These are phyloP conservation scores for Planiliza haematocheilus DNA, from an alignment of 2,113 vertebrate genomes.

Conservation along the genomic window DNA sequence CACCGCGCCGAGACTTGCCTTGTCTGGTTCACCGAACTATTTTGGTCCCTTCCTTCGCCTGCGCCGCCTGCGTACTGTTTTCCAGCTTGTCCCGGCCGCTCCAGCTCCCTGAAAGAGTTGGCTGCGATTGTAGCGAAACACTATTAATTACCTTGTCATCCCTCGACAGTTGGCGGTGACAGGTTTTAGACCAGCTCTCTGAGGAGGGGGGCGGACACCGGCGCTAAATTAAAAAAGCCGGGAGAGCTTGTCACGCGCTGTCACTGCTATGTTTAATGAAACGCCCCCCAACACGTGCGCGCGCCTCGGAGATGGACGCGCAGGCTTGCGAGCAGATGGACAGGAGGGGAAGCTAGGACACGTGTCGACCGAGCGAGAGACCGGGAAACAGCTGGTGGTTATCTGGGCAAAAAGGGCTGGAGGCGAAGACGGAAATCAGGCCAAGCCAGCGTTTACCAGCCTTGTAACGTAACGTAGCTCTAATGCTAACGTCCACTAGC, in stretches of 20 bases:
- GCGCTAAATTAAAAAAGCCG: slow-evolving; percentile 70
- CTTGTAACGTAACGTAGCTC: too few species aligned
- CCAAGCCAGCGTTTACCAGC: too few species aligned
- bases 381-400: slow-evolving; percentile 43
- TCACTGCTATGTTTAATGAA: slow-evolving; percentile 67
- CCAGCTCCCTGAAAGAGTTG: slow-evolving; percentile 52
- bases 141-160: slow-evolving; percentile 80
- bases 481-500: too few species aligned
- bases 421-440: slow-evolving; percentile 38
- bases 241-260: slow-evolving; percentile 65
- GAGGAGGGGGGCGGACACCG: slow-evolving; percentile 65
- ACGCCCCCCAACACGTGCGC: slow-evolving; percentile 16
- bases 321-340: slow-evolving; percentile 57
- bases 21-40: slow-evolving; percentile 29
- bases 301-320: slow-evolving; percentile 13
- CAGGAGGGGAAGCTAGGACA: slow-evolving; percentile 22
- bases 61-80: slow-evolving; percentile 25
- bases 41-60: slow-evolving; percentile 14
- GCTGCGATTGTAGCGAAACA: slow-evolving; percentile 61
- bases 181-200: slow-evolving; percentile 70
- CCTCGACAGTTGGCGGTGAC: slow-evolving; percentile 68
- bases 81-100: slow-evolving; percentile 11
- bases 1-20: too few species aligned
- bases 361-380: slow-evolving; percentile 35
- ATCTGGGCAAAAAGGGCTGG: slow-evolving; percentile 35